Base-by-base conservation (phyloP, 2,888 invertebrate genomes). In the Octodonta nipae region DNA sequence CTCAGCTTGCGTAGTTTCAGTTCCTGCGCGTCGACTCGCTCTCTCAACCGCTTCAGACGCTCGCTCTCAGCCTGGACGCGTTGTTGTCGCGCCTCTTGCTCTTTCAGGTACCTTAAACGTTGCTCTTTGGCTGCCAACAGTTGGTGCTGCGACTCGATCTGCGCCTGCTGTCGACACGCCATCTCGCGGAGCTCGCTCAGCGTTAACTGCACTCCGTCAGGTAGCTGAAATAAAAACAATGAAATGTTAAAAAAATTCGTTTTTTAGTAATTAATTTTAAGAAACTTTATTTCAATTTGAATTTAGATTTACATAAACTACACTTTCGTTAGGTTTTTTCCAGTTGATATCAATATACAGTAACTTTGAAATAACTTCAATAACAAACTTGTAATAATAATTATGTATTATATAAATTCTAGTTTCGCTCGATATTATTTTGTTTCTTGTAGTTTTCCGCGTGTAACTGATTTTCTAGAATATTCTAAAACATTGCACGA, bases 181-280 rank as follows among this genome's bases (percentile, higher is more conserved):
- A 93, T 92, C 65, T 89, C 89, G 73, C 91, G 89, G 71, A 93
- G 81, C 75, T 93, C 92, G 65, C 82, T 79, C 73, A 91, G 75
- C 64, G 84, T 84, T 74, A 85, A 74, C 80, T 79, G 79, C 73
- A 79, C 80, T 68, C 84, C 84, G 75, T 83, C 83, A 73, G 83
- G 82, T 82, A 84, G 78, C 84, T 85, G 70, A 46, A 75, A 74
- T 38, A 45, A 33, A 43, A 44, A 51, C 44, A 44, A 13, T 36
- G 28, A 24, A 12, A 10, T 12, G 8, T 14, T 7, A 27, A 8
- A 33, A 7, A 24, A 27, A 34, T 16, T 17, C 33, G 27, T 34
- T 33, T 33, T 10, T 27, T 11, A 28, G 7, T n/a, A 15, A 28
- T 10, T 15, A n/a, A n/a, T n/a, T n/a, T n/a, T n/a, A n/a, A n/a